Evolutionary conservation across 2,797 vertebrate genomes (phyloP).

Genomic region (Poecilia picta): DNA sequence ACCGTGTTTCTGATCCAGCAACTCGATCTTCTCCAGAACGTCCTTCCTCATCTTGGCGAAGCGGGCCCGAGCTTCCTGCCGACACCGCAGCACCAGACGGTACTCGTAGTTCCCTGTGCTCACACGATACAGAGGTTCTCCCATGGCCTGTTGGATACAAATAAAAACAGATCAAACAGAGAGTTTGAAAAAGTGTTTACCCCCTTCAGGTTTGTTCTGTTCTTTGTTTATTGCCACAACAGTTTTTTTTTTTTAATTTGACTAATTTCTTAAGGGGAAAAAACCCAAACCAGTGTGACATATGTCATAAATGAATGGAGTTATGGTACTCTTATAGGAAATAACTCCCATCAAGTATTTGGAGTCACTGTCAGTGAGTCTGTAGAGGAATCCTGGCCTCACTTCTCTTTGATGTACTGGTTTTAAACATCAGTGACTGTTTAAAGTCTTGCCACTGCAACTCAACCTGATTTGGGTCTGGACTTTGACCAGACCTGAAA

Average conservation of each 20-base stretch:
- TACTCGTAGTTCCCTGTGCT: conserved; percentile 98
- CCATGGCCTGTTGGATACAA: conserved; percentile 84
- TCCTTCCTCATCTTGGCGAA: conserved; percentile 99
- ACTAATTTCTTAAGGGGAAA: background rate
- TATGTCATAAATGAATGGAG: background rate
- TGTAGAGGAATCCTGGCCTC: background rate
- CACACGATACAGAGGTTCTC: conserved; percentile 94
- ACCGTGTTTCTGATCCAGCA: conserved; percentile 99
- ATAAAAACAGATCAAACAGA: background rate
- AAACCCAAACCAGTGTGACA: background rate
- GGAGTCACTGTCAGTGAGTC: background rate
- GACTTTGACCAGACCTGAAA: background rate
- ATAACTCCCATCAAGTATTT: background rate
- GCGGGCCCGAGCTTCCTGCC: conserved; percentile 93
- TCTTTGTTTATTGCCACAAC: background rate
- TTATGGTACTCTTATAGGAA: background rate
- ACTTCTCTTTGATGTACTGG: background rate
- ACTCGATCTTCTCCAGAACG: conserved; percentile 96
- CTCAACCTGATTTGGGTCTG: background rate
- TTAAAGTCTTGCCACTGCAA: background rate
- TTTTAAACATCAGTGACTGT: background rate
- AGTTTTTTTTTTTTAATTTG: too few species aligned
- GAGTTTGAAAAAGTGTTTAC: background rate
- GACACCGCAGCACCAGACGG: conserved; percentile 92
- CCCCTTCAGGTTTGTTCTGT: background rate